Conservation (phyloP, 2,113 vertebrate genomes). For the Bucco capensis region DNA sequence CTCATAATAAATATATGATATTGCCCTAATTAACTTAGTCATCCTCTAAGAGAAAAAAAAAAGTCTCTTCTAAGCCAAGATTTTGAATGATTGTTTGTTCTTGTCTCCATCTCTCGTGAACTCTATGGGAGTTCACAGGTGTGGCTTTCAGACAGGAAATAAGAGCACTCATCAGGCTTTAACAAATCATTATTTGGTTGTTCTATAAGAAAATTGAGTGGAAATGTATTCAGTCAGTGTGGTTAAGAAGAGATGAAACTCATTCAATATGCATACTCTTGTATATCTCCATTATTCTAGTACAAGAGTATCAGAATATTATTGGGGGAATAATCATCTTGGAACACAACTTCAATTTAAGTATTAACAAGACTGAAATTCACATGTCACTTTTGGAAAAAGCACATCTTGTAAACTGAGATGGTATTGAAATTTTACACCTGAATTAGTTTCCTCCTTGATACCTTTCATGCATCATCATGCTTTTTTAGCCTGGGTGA, state of each 20-base stretch:
- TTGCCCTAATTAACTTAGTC: not conserved
- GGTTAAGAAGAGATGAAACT: not conserved
- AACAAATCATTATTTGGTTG: not conserved
- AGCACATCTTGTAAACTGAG: not conserved
- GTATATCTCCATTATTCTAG: not conserved
- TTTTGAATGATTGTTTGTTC: not conserved
- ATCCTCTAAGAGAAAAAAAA: not conserved
- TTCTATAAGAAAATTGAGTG: not conserved
- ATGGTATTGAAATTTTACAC: not conserved
- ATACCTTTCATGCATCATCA: not conserved
- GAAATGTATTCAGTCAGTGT: not conserved
- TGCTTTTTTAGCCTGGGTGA: not conserved
- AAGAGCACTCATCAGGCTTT: not conserved
- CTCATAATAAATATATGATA: not conserved
- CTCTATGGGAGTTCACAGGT: conserved; percentile 15
- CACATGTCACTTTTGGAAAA: not conserved
- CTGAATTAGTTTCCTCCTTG: not conserved
- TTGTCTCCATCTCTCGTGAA: conserved; percentile 10
- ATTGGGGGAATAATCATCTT: not conserved
- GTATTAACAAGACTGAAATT: not conserved
- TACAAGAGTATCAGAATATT: not conserved
- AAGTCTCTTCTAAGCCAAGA: not conserved
- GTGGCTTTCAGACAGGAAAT: conserved; percentile 1
- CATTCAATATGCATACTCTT: not conserved
- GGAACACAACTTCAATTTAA: not conserved